phyloP scores from a whole-genome alignment of 1,140 invertebrate species.

The Anoplolepis gracilipes region DNA sequence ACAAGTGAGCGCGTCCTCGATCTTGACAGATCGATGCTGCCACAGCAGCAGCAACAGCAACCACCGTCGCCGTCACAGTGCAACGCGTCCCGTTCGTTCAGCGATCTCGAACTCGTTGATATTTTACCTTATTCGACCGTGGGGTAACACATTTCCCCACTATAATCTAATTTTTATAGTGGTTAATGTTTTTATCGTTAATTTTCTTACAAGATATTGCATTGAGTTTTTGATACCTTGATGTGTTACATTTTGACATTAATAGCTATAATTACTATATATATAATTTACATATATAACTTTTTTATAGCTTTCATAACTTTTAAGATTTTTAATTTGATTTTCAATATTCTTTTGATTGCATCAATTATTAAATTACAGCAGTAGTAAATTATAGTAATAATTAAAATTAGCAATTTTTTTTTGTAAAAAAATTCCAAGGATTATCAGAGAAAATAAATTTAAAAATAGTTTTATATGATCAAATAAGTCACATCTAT shows the following conservation, averaged over 20 bases:
- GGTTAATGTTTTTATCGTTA: neutral
- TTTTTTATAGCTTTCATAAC: neutral
- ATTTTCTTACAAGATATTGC: neutral
- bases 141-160: conserved; percentile 53
- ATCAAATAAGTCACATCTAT: neutral
- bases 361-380: neutral
- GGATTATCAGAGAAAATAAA: too few species aligned
- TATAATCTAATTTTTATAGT: conserved; percentile 6
- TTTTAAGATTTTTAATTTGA: neutral
- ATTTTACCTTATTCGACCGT: conserved; percentile 46
- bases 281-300: neutral
- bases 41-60: conserved; percentile 66
- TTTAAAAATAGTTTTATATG: too few species aligned
- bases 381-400: neutral
- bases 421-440: too few species aligned
- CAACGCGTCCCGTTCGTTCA: conserved; percentile 37
- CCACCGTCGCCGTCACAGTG: neutral
- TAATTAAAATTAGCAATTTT: neutral
- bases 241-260: neutral
- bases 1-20: conserved; percentile 58
- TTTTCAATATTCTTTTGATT: neutral
- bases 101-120: conserved; percentile 56
- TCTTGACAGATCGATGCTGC: conserved; percentile 72
- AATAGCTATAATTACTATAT: neutral
- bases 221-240: neutral